Conservation (phyloP, 2,797 vertebrate genomes). For the Myiotriccus ornatus region DNA sequence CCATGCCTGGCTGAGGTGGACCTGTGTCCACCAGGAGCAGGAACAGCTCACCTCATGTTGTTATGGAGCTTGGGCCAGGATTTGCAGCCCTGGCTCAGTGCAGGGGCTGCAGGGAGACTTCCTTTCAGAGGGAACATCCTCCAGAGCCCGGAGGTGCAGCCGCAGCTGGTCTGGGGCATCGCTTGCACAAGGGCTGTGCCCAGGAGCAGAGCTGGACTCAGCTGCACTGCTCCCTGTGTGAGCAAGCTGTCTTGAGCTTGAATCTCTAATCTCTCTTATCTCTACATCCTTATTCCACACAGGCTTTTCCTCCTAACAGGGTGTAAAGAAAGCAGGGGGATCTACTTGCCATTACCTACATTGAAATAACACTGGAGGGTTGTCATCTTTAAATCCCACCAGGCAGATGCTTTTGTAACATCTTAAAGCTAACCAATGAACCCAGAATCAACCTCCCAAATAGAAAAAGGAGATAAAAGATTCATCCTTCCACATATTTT, state of each 20-base stretch:
- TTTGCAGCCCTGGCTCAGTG: background rate
- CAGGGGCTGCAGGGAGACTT: background rate
- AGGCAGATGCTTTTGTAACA: slow-evolving; percentile 40
- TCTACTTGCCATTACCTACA: slow-evolving; percentile 23
- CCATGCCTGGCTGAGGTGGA: background rate
- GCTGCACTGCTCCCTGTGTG: background rate
- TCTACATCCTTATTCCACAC: slow-evolving; percentile 47
- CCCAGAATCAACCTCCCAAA: slow-evolving; percentile 60
- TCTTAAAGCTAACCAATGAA: slow-evolving; percentile 62
- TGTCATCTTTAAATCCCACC: slow-evolving; percentile 60
- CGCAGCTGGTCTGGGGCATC: accelerated
- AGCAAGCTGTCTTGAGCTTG: background rate
- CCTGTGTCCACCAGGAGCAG: background rate
- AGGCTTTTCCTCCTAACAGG: slow-evolving; percentile 13
- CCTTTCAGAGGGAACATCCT: background rate
- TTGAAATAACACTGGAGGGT: slow-evolving; percentile 30
- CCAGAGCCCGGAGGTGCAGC: background rate
- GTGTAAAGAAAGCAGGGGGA: slow-evolving; percentile 9
- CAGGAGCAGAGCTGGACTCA: background rate
- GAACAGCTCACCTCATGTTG: background rate
- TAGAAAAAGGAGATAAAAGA: slow-evolving; percentile 63
- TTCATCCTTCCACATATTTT: slow-evolving; percentile 63
- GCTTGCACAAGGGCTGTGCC: background rate
- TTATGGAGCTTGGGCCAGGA: background rate
- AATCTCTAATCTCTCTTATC: slow-evolving; percentile 47